Conservation (phyloP, 2,113 vertebrate genomes). For the Barbus barbus region DNA sequence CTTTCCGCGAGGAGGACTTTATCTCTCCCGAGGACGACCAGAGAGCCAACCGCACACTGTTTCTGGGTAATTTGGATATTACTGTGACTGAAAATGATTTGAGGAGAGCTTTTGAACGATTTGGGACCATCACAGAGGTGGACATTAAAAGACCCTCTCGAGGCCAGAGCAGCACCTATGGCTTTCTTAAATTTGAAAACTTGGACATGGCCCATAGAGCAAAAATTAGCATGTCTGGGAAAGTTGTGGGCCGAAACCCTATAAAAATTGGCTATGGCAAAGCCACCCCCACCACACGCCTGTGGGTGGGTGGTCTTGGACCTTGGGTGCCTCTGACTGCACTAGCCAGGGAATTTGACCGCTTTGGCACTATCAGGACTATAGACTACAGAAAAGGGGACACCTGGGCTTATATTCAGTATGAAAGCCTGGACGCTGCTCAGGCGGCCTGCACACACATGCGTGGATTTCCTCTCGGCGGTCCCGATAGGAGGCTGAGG, state of each 20-base stretch:
- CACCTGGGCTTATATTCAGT: slow-evolving; percentile 98
- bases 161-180: slow-evolving; percentile 92
- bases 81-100: slow-evolving; percentile 90
- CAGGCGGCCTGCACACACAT: slow-evolving; percentile 96
- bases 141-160: slow-evolving; percentile 91
- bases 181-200: slow-evolving; percentile 97
- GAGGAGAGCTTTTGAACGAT: slow-evolving; percentile 89
- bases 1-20: slow-evolving; percentile 90
- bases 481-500: slow-evolving; percentile 88
- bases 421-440: slow-evolving; percentile 95
- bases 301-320: slow-evolving; percentile 96
- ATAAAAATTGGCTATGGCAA: slow-evolving; percentile 98
- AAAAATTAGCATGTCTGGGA: slow-evolving; percentile 96
- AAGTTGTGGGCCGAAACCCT: slow-evolving; percentile 90
- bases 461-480: slow-evolving; percentile 93
- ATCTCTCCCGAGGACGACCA: slow-evolving; percentile 96
- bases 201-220: slow-evolving; percentile 97
- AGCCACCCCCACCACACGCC: slow-evolving; percentile 91
- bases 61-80: slow-evolving; percentile 94
- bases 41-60: slow-evolving; percentile 93
- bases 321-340: slow-evolving; percentile 94
- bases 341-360: slow-evolving; percentile 93
- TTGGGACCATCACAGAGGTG: slow-evolving; percentile 95
- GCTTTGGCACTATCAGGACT: slow-evolving; percentile 95
- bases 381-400: slow-evolving; percentile 98